Base-by-base conservation (phyloP, 2,888 invertebrate genomes). In the Ganaspis brasiliensis region DNA sequence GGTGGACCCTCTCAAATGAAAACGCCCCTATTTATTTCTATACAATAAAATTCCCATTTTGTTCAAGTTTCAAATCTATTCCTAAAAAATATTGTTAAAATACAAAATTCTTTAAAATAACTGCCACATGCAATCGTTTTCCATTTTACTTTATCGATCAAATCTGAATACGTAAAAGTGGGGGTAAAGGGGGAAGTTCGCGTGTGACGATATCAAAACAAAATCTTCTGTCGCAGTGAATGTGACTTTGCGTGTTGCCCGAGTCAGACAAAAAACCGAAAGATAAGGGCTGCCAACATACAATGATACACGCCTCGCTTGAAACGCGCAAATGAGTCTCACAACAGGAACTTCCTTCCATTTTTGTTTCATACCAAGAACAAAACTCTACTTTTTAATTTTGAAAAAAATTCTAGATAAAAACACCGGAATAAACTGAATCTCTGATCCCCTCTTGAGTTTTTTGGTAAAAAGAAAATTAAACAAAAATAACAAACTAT, bases 141-240 rank as follows among this genome's bases (percentile, higher is more conserved):
- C 67, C 73, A 77, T 78, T 81, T 77, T 72, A 79, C 74, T 79
- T 75, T 80, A 80, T 80, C 81, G 81, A 81, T 80, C 79, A 76
- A 75, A 71, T 73, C 76, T 26, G 72, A 19, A 5, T 24, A 45
- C 31, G 40, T 26, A 56, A 57, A 49, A 14, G 63, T 16, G 55
- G 59, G 26, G 37, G 73, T 37, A 70, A 57, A 56, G 55, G 59
- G 70, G 70, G 78, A 40, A 78, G 84, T 74, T 87, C 84, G 87
- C 86, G 87, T 88, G 88, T 79, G 79, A 79, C 86, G 82, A 86
- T 90, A 89, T 90, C 90, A 81, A 80, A 79, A 81, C 79, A 84
- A 82, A 86, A 90, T 90, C 89, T 90, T 85, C 83, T 86, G 89
- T 88, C 87, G 86, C 87, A 84, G 86, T 83, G 85, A 86, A 86